Conservation (phyloP, 2,888 invertebrate species). For the Idaea aversata region DNA sequence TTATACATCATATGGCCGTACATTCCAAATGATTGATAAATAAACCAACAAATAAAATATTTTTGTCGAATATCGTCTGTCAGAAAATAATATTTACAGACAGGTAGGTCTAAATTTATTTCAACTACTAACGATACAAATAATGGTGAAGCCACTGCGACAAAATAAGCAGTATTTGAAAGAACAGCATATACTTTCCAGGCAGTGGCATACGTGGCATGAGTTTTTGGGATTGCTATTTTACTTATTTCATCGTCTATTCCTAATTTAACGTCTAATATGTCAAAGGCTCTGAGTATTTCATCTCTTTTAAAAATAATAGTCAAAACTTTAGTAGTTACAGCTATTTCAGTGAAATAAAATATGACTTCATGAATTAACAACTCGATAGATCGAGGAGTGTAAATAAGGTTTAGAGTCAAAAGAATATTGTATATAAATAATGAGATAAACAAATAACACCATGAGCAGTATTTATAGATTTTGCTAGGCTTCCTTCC, state of each 20-base stretch:
- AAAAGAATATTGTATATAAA: slow-evolving; percentile 50
- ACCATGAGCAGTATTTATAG: slow-evolving; percentile 51
- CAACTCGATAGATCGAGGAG: slow-evolving; percentile 53
- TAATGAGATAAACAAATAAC: slow-evolving; percentile 44
- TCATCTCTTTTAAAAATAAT: slow-evolving; percentile 47
- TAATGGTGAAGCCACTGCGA: slow-evolving; percentile 44
- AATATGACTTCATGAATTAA: slow-evolving; percentile 59
- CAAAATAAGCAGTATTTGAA: slow-evolving; percentile 42
- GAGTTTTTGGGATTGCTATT: slow-evolving; percentile 38
- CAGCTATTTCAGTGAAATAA: slow-evolving; percentile 52
- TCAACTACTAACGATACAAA: slow-evolving; percentile 40
- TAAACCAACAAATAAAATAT: slow-evolving; percentile 47
- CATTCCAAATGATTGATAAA: slow-evolving; percentile 58
- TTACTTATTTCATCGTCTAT: slow-evolving; percentile 40
- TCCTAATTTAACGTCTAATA: slow-evolving; percentile 53
- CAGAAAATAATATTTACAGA: slow-evolving; percentile 65
- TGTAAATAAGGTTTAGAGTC: slow-evolving; percentile 53
- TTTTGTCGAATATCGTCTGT: slow-evolving; percentile 41
- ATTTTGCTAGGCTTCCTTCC: slow-evolving; percentile 38
- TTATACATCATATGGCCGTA: slow-evolving; percentile 64
- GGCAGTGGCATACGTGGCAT: slow-evolving; percentile 37
- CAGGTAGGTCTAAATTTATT: slow-evolving; percentile 47
- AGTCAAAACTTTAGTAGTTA: slow-evolving; percentile 52
- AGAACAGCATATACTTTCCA: slow-evolving; percentile 39
- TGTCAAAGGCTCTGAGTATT: slow-evolving; percentile 45